Percentiles rank a stretch among this genome's conserved stretches.
Evolutionary conservation across 2,888 invertebrate species (phyloP).

Genomic region (Phragmatobia fuliginosa): DNA sequence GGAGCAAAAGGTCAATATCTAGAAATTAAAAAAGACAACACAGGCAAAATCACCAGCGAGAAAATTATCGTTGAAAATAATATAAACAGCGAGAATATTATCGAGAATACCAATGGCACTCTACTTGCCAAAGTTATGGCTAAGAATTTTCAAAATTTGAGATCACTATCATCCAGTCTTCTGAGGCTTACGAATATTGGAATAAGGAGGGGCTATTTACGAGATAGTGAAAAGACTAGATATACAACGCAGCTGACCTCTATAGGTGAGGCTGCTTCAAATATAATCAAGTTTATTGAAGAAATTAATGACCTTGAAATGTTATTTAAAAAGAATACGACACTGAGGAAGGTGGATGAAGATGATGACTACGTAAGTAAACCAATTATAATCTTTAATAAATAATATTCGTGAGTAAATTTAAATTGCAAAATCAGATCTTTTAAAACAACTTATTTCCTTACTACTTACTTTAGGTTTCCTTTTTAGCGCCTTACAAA

Average conservation of each 20-base stretch:
- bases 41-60: conserved; percentile 83
- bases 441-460: too few relatives aligned
- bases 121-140: conserved; percentile 78
- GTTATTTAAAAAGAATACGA: conserved; percentile 68
- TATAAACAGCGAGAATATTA: conserved; percentile 73
- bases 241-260: conserved; percentile 87
- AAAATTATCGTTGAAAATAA: conserved; percentile 80
- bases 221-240: conserved; percentile 82
- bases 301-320: conserved; percentile 84
- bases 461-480: too few relatives aligned
- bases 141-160: conserved; percentile 86
- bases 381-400: not conserved
- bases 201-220: conserved; percentile 86
- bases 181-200: conserved; percentile 88
- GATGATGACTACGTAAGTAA: conserved; percentile 59
- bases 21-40: conserved; percentile 85
- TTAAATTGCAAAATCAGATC: too few relatives aligned
- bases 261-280: conserved; percentile 86
- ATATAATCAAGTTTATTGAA: conserved; percentile 84
- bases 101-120: conserved; percentile 76
- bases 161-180: conserved; percentile 85
- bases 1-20: conserved; percentile 90
- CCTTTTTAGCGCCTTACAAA: not conserved
- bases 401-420: too few relatives aligned
- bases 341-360: conserved; percentile 49